Conservation (phyloP, 2,888 invertebrate genomes). For the Orthonevra nobilis region DNA sequence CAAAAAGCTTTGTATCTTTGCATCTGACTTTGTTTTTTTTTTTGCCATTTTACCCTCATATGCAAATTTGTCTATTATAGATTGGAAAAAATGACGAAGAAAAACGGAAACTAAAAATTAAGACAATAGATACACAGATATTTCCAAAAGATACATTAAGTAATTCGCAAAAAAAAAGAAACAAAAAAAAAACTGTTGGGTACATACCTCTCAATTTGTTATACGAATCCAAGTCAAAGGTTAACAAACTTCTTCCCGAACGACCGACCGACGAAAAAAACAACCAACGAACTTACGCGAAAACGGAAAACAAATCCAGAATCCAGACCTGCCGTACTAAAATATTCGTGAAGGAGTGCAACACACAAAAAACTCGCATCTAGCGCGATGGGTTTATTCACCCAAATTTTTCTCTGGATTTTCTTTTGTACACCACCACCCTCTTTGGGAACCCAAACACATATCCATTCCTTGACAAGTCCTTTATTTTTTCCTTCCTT, state of each 20-base stretch:
- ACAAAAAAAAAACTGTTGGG: slow-evolving; percentile 28
- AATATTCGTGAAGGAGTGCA: slow-evolving; percentile 66
- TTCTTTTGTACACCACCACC: slow-evolving; percentile 51
- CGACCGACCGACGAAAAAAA: slow-evolving; percentile 33
- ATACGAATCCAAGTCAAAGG: slow-evolving; percentile 66
- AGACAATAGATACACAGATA: slow-evolving; percentile 3
- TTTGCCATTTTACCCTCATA: too few species aligned
- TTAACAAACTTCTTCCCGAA: slow-evolving; percentile 64
- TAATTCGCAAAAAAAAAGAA: slow-evolving; percentile 1
- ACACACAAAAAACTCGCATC: slow-evolving; percentile 47
- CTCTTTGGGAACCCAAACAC: slow-evolving; percentile 12
- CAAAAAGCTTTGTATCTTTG: too few species aligned
- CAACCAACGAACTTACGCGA: slow-evolving; percentile 41
- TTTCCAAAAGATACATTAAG: too few species aligned
- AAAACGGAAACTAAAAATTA: background rate
- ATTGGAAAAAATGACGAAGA: background rate
- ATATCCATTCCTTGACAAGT: too few species aligned
- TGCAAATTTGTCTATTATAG: too few species aligned
- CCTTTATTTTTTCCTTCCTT: slow-evolving; percentile 20
- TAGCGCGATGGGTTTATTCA: slow-evolving; percentile 64
- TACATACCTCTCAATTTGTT: slow-evolving; percentile 61
- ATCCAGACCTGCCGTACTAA: slow-evolving; percentile 71
- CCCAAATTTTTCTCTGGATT: slow-evolving; percentile 65
- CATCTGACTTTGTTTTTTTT: too few species aligned
- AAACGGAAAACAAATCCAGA: slow-evolving; percentile 68